A percentile compares a stretch with the other conserved stretches of the same genome.
These are phyloP conservation scores for Pangasianodon gigas DNA, from an alignment of 2,113 vertebrate species.

Conservation along the genomic window DNA sequence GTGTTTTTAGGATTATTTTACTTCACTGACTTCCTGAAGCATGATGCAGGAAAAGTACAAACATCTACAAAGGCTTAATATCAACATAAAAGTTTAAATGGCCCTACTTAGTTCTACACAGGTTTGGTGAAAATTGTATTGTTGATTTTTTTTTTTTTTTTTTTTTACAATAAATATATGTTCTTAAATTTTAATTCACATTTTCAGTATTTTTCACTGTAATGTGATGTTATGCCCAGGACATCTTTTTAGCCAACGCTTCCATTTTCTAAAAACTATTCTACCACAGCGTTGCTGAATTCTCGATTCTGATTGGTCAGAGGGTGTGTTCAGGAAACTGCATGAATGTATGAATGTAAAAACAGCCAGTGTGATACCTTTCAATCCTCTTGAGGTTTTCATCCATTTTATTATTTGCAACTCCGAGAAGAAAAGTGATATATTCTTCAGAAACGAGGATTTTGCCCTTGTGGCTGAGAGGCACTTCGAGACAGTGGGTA, in stretches of 20 bases:
- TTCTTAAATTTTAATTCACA: background rate
- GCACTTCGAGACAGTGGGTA: slow-evolving; percentile 92
- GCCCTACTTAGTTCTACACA: background rate
- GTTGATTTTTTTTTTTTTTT: no score
- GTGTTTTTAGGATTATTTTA: background rate
- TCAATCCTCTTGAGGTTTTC: slow-evolving; percentile 85
- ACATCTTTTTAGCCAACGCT: background rate
- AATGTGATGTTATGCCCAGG: background rate
- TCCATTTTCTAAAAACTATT: background rate
- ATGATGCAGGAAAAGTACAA: background rate
- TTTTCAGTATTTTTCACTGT: background rate
- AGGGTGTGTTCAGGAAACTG: background rate
- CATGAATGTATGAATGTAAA: background rate
- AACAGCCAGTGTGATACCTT: slow-evolving; percentile 71
- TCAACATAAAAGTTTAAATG: background rate
- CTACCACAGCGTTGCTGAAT: background rate
- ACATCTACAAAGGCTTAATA: background rate
- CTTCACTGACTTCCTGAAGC: background rate
- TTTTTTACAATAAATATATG: background rate
- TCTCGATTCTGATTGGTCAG: background rate
- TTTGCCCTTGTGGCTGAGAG: slow-evolving; percentile 79
- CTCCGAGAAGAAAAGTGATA: slow-evolving; percentile 78
- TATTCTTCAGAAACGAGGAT: slow-evolving; percentile 85
- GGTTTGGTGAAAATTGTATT: no score
- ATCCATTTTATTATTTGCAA: slow-evolving; percentile 90